A percentile compares a stretch with the other conserved stretches of the same genome.
These are phyloP conservation scores for Elanus axillaris DNA, from an alignment of 2,113 vertebrate species.

Conservation along the genomic window DNA sequence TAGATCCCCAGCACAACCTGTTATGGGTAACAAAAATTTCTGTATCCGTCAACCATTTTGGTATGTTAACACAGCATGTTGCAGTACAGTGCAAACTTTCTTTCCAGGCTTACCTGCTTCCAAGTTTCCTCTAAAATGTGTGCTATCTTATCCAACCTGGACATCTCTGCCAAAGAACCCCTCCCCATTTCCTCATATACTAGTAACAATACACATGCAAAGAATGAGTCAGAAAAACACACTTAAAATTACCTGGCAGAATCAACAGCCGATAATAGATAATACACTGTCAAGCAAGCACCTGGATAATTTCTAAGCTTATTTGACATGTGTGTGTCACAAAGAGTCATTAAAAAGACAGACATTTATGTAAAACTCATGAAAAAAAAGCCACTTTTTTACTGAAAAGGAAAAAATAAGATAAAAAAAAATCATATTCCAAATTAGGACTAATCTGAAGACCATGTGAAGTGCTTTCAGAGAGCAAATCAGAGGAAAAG, in stretches of 20 bases:
- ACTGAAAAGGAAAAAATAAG: not conserved
- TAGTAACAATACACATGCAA: not conserved
- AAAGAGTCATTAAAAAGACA: not conserved
- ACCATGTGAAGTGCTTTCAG: not conserved
- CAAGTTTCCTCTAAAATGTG: not conserved
- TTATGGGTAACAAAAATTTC: not conserved
- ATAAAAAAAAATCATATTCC: not conserved
- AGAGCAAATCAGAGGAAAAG: not conserved
- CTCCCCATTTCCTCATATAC: not conserved
- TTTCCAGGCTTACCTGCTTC: not conserved
- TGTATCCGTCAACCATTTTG: not conserved
- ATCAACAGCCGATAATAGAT: not conserved
- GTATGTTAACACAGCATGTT: not conserved
- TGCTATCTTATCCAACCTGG: not conserved
- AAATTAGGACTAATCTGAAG: not conserved
- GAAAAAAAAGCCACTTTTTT: fast-evolving
- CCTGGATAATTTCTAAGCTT: not conserved
- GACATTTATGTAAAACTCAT: not conserved
- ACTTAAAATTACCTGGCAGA: not conserved
- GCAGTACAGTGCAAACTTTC: not conserved
- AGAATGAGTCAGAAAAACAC: not conserved
- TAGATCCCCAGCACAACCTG: not conserved
- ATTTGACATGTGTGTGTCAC: not conserved
- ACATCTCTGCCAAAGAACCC: not conserved
- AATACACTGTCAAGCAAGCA: not conserved